These are phyloP conservation scores for Ischnura elegans DNA, from an alignment of 2,888 invertebrate species.

Conservation along the genomic window DNA sequence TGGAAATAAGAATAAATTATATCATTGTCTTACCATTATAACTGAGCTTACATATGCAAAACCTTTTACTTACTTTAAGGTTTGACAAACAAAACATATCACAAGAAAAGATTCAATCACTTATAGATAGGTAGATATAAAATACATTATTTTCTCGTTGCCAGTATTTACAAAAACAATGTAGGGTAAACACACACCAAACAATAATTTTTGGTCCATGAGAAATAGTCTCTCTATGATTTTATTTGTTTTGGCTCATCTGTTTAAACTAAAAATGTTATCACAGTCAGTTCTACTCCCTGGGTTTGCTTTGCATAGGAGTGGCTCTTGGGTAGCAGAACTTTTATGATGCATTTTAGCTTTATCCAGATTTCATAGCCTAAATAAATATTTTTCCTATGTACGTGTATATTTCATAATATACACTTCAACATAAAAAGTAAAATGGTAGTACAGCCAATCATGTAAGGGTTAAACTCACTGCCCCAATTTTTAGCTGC, in stretches of 20 bases:
- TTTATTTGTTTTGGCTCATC: constrained; percentile 32
- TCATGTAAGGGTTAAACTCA: neutral
- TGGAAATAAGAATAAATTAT: constrained; percentile 28
- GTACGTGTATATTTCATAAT: neutral
- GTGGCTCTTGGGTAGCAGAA: constrained; percentile 56
- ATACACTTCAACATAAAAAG: neutral
- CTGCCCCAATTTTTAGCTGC: neutral
- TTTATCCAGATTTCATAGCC: constrained; percentile 13
- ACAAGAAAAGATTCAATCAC: constrained; percentile 19
- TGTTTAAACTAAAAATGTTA: constrained; percentile 45
- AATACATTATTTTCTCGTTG: constrained; percentile 57
- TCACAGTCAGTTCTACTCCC: constrained; percentile 59
- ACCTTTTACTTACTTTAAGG: neutral
- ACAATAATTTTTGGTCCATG: constrained; percentile 65
- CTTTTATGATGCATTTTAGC: constrained; percentile 18
- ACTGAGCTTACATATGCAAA: neutral
- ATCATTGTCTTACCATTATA: constrained; percentile 41
- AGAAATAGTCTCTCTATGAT: constrained; percentile 63
- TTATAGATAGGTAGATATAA: constrained; percentile 53
- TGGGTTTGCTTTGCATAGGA: constrained; percentile 66
- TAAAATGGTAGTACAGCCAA: neutral
- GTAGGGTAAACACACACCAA: constrained; percentile 57
- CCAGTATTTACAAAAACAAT: constrained; percentile 66
- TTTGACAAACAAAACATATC: constrained; percentile 59
- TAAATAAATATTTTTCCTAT: neutral